phyloP scores from a whole-genome alignment of 2,113 vertebrate genomes.

The Bombycilla garrulus region DNA sequence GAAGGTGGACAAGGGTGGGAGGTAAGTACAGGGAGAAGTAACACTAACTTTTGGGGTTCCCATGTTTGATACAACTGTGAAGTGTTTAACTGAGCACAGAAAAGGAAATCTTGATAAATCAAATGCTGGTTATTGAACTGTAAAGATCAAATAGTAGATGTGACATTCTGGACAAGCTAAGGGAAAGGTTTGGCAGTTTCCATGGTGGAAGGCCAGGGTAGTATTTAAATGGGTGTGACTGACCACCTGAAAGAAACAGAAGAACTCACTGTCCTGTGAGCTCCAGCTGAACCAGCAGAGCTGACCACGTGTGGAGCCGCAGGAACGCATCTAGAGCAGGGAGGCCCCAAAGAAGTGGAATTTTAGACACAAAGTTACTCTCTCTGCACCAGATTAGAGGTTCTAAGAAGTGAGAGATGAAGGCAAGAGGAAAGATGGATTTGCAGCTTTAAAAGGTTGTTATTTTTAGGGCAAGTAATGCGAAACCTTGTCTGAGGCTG shows the following conservation, averaged over 20 bases:
- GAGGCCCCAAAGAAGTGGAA: not conserved
- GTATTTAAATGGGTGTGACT: not conserved
- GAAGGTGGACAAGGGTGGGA: not conserved
- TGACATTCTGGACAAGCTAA: not conserved
- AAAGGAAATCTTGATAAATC: not conserved
- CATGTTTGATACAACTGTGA: not conserved
- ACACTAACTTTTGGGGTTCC: not conserved
- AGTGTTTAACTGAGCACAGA: not conserved
- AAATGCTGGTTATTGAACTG: not conserved
- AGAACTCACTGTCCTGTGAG: not conserved
- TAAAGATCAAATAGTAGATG: not conserved
- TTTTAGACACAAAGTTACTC: not conserved
- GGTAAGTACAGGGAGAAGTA: not conserved
- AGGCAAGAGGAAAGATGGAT: not conserved
- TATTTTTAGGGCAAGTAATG: not conserved
- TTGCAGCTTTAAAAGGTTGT: not conserved
- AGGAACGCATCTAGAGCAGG: not conserved
- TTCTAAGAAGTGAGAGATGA: not conserved
- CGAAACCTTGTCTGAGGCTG: not conserved
- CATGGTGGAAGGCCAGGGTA: not conserved
- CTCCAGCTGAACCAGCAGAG: not conserved
- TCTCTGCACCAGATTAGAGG: not conserved
- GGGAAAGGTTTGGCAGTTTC: not conserved
- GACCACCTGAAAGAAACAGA: not conserved
- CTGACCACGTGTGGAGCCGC: not conserved